Conservation (phyloP, 2,888 invertebrate species). For the Metopia argyrocephala region DNA sequence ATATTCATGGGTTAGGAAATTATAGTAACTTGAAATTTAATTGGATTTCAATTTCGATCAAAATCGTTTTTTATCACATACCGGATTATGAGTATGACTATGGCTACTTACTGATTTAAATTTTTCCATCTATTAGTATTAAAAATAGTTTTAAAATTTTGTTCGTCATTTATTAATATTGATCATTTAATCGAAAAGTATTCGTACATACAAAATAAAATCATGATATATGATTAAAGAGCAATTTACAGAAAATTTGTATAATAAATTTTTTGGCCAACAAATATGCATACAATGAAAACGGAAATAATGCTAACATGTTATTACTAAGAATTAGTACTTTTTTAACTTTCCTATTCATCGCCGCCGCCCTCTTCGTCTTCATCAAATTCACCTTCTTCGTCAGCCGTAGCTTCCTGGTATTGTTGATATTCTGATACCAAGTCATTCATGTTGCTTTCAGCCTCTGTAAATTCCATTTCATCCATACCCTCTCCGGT, state of each 20-base stretch:
- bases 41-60: too few relatives aligned
- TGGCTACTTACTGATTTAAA: too few relatives aligned
- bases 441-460: slow-evolving; percentile 95
- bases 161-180: too few relatives aligned
- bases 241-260: not conserved
- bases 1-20: too few relatives aligned
- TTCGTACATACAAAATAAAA: too few relatives aligned
- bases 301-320: not conserved
- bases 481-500: slow-evolving; percentile 98
- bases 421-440: slow-evolving; percentile 96
- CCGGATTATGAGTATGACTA: too few relatives aligned
- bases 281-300: not conserved
- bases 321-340: slow-evolving; percentile 1
- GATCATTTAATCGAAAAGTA: too few relatives aligned
- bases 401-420: slow-evolving; percentile 93
- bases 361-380: slow-evolving; percentile 78
- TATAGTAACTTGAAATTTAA: too few relatives aligned
- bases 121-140: too few relatives aligned
- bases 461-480: slow-evolving; percentile 97
- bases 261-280: not conserved
- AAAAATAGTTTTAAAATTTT: too few relatives aligned
- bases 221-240: too few relatives aligned
- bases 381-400: slow-evolving; percentile 90
- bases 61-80: too few relatives aligned
- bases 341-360: slow-evolving; percentile 68